A percentile compares a stretch with the other conserved stretches of the same genome.
Evolutionary conservation across 2,888 invertebrate genomes (phyloP).

Genomic region (Pseudoips prasinana): DNA sequence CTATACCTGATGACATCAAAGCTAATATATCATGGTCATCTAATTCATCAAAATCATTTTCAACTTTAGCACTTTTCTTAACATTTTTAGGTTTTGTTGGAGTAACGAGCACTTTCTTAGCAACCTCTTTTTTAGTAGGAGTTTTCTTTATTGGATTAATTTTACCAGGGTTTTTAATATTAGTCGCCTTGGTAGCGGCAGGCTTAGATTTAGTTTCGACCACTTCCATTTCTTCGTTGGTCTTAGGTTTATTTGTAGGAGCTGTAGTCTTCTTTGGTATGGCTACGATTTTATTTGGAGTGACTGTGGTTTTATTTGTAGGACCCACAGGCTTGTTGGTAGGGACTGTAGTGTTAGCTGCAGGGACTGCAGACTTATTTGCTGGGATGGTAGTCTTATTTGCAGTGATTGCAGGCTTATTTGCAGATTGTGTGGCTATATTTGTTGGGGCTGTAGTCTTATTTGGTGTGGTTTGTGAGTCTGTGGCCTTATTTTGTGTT

Average conservation of each 20-base stretch:
- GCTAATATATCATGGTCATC: slow-evolving; percentile 62
- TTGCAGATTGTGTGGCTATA: neutral
- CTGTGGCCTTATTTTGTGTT: neutral
- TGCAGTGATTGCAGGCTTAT: no score
- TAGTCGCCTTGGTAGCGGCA: neutral
- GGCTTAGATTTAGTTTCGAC: no score
- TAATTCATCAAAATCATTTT: slow-evolving; percentile 55
- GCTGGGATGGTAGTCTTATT: no score
- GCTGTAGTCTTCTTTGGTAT: neutral
- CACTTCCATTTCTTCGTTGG: no score
- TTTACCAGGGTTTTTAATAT: neutral
- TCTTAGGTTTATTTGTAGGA: no score
- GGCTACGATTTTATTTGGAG: neutral
- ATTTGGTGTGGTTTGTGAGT: neutral
- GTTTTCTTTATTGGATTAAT: slow-evolving; percentile 3
- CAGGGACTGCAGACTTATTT: no score
- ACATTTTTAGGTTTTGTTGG: neutral
- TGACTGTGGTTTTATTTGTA: neutral
- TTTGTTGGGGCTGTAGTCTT: neutral
- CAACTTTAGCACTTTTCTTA: slow-evolving; percentile 6
- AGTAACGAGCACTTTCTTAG: neutral
- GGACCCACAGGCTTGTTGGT: neutral
- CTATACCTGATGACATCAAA: slow-evolving; percentile 60
- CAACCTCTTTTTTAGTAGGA: neutral
- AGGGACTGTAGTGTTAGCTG: neutral